Conservation (phyloP, 2,797 vertebrate genomes). For the Sebastolobus alascanus region DNA sequence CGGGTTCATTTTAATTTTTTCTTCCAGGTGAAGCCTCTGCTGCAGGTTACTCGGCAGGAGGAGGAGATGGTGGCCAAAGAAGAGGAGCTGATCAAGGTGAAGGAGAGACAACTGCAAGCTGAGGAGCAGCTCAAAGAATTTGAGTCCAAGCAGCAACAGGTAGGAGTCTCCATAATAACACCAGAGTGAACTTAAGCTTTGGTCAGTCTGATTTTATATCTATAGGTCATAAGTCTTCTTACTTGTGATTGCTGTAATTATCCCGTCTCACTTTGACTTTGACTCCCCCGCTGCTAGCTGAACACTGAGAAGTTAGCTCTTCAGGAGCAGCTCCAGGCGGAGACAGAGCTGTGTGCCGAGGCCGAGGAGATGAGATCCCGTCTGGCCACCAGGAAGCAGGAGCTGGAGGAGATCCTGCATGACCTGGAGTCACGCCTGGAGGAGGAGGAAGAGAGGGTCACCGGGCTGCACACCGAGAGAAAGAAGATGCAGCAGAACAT, state of each 20-base stretch:
- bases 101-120: conserved; percentile 88
- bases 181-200: background rate
- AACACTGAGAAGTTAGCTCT: conserved; percentile 92
- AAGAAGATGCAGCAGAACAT: conserved; percentile 99
- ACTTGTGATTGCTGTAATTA: background rate
- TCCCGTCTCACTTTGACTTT: background rate
- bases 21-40: conserved; percentile 94
- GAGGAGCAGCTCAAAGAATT: conserved; percentile 90
- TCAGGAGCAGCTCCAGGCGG: conserved; percentile 97
- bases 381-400: conserved; percentile 94
- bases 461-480: conserved; percentile 89
- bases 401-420: conserved; percentile 96
- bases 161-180: conserved; percentile 49
- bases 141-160: conserved; percentile 92
- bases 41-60: conserved; percentile 95
- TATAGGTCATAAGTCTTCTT: background rate
- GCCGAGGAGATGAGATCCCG: conserved; percentile 96
- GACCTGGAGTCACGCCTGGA: conserved; percentile 97
- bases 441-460: conserved; percentile 95
- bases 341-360: conserved; percentile 95
- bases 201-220: background rate
- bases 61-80: conserved; percentile 97
- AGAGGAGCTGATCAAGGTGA: conserved; percentile 91
- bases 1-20: background rate
- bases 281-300: conserved; percentile 80